Evolutionary conservation across 2,113 vertebrate genomes (phyloP), one percentile per base, ranked within the genome.

Genomic region (Poecile atricapillus): DNA sequence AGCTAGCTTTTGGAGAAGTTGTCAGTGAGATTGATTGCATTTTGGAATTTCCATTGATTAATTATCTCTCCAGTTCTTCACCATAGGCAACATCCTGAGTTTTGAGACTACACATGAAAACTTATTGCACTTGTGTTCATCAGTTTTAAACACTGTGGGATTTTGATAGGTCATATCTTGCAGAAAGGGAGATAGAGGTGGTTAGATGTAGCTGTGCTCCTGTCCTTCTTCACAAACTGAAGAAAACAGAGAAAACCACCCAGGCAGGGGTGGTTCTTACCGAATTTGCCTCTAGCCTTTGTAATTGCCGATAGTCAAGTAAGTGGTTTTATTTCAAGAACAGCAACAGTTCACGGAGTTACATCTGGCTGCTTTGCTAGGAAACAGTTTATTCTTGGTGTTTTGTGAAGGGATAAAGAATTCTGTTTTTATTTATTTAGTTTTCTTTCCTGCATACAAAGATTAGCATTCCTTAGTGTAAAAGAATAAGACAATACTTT

Each of bases 11-110:
- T 97, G 90, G 90, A 95, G 81, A 93, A 75, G 58, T 92, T 97
- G 97, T 97, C 97, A 97, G 93, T 84, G 96, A 98, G 97, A 97
- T 96, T 96, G 95, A 97, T 97, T 88, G 53, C 71, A 69, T 96
- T 97, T 97, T 94, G 73, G 91, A 97, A 95, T 97, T 97, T 97
- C 76, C 56, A 94, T 68, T 97, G 96, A 96, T 97, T 97, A 96
- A 97, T 98, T 97, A 90, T 93, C 80, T 88, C 55, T 79, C 80
- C 53, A 80, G 6, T 89, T 97, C 93, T 95, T 97, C 89, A 95
- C 91, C 65, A 92, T 90, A 96, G 94, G 92, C 93, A 83, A 69
- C 75, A 69, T 43, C 93, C 39, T 73, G 77, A 91, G 49, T 83
- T 96, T 89, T 74, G 56, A 67, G 58, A 75, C n/a, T 91, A 49